Evolutionary conservation across 2,113 vertebrate genomes (phyloP).

Genomic region (Corvus cornix): DNA sequence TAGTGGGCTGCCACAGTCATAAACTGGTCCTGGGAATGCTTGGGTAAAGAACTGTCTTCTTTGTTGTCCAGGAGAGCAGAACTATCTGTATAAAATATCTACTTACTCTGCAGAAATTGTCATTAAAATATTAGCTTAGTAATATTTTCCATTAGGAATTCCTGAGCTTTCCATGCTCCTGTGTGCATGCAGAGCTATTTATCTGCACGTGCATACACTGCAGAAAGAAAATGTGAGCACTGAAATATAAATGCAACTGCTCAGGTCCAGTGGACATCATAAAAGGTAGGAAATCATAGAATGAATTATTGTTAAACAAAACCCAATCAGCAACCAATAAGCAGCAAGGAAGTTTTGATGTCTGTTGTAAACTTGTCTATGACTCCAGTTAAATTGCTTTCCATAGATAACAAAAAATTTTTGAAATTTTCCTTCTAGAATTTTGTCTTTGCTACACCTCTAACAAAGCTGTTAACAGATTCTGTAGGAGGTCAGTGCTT

Average conservation of each 20-base stretch:
- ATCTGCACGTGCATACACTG: not conserved
- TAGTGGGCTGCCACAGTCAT: not conserved
- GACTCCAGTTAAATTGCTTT: not conserved
- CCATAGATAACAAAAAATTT: not conserved
- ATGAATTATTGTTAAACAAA: not conserved
- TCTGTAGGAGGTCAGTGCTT: not conserved
- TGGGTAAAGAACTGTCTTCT: not conserved
- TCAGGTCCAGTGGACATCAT: not conserved
- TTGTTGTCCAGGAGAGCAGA: not conserved
- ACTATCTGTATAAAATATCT: not conserved
- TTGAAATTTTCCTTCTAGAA: not conserved
- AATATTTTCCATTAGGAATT: not conserved
- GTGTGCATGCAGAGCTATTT: fast-evolving
- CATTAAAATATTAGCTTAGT: not conserved
- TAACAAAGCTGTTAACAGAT: not conserved
- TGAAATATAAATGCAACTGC: not conserved
- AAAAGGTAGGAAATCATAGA: not conserved
- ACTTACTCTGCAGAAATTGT: not conserved
- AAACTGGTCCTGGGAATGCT: not conserved
- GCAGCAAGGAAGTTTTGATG: not conserved
- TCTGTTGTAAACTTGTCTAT: not conserved
- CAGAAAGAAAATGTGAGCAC: not conserved
- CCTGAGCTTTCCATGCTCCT: not conserved
- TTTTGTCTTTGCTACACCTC: not conserved
- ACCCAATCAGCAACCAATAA: not conserved